phyloP scores from a whole-genome alignment of 2,113 vertebrate genomes.

The Elgaria multicarinata region DNA sequence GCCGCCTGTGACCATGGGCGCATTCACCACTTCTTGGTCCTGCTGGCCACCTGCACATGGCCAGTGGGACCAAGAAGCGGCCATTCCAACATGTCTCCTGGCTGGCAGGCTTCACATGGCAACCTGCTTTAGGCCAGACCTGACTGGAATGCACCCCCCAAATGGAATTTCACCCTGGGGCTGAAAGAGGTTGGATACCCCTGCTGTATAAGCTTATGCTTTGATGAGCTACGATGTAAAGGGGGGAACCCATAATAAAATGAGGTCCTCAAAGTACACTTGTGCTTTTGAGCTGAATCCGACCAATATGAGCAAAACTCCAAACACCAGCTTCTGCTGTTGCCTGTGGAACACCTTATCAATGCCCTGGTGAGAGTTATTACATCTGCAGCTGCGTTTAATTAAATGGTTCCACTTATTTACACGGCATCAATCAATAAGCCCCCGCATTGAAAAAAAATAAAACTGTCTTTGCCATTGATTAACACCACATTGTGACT shows the following conservation, averaged over 20 bases:
- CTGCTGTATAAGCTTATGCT: too few species aligned
- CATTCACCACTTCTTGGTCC: too few species aligned
- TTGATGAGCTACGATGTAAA: too few species aligned
- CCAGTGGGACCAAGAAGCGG: too few species aligned
- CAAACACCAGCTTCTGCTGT: constrained; percentile 54
- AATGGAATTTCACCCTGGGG: too few species aligned
- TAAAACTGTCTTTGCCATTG: constrained; percentile 54
- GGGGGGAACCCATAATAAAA: neutral
- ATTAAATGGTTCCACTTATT: constrained; percentile 74
- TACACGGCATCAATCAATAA: constrained; percentile 66
- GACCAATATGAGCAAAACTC: constrained; percentile 56
- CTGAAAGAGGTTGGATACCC: too few species aligned
- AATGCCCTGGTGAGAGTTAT: constrained; percentile 10
- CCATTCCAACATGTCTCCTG: too few species aligned
- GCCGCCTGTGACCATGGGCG: too few species aligned
- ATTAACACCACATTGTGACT: constrained; percentile 58
- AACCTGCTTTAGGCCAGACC: too few species aligned
- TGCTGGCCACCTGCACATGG: too few species aligned
- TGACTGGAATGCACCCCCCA: too few species aligned
- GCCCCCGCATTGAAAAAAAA: constrained; percentile 29
- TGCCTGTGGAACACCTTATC: constrained; percentile 18
- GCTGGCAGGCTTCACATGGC: too few species aligned
- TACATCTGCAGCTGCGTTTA: constrained; percentile 49
- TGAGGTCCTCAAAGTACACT: neutral
- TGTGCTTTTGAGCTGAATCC: constrained; percentile 55